Base-by-base conservation (phyloP, 1,140 invertebrate genomes). In the Agraylea sexmaculata region DNA sequence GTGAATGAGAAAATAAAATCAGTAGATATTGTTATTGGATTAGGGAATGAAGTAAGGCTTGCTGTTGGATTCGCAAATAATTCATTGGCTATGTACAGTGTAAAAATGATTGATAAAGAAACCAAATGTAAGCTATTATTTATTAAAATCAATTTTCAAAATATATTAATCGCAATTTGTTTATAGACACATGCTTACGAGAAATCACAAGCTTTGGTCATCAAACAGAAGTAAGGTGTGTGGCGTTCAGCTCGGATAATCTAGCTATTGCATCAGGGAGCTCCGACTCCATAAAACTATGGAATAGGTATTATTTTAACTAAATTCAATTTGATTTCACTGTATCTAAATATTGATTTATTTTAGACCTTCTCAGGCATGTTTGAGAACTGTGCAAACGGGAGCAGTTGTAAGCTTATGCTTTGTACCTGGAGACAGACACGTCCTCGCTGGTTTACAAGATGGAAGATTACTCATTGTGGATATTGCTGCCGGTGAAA, bases 201-300 rank as follows among this genome's bases (percentile, higher is more conserved):
- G 65, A 68, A 22, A 64, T 87, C 1, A 66, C 62, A 5, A 59
- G 69, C 27, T 66, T 74, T 21, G 93, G 92, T 1, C 95, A 99
- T 67, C 77, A 87, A 30, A 84, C 80, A 32, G 86, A 97, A 60
- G 80, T 95, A 2, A 68, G 87, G 23, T 78, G 81, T 22, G 63
- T 98, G 11, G 75, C 77, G 34, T 93, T 98, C 53, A 93, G 87
- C 57, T 88, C 87, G 15, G 92, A 98, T 59, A 87, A 84, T 56
- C 66, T 87, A 27, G 83, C 83, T 4, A 73, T 94, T 46, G 71
- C 85, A 12, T 87, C 91, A 0, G 88, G 80, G 0, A 84, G 89
- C 54, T 76, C 71, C 3, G 88, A 95, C 51, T 78, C 80, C 15
- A 65, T 95, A 4, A 96, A 96, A 71, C 68, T 96, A 27, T 98